These are phyloP conservation scores for Globodera ellingtonae DNA, from an alignment of 1,140 invertebrate species.

Conservation along the genomic window DNA sequence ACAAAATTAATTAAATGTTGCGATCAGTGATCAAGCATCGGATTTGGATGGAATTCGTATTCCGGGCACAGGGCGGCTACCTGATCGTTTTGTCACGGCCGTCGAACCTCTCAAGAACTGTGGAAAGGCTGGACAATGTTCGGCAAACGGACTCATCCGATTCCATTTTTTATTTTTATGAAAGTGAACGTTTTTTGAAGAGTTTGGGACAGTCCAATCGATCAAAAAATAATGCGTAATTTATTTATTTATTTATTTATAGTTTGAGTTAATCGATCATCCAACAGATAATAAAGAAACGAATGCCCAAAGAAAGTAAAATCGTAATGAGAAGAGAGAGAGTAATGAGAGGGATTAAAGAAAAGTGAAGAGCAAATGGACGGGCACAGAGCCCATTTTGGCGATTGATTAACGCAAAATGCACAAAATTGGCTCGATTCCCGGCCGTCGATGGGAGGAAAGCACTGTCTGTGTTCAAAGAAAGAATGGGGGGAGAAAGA, in stretches of 20 bases:
- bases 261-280: not conserved
- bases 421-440: too few species aligned
- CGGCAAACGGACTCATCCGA: not conserved
- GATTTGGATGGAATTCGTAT: not conserved
- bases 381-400: too few species aligned
- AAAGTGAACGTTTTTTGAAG: not conserved
- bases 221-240: not conserved
- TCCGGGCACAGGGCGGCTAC: not conserved
- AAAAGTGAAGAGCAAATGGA: too few species aligned
- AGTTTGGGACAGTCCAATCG: not conserved
- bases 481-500: not conserved
- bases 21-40: too few species aligned
- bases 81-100: slow-evolving; percentile 28
- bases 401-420: too few species aligned
- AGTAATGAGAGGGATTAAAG: too few species aligned
- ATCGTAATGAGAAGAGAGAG: not conserved
- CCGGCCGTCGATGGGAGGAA: not conserved
- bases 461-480: not conserved
- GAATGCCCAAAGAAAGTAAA: not conserved
- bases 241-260: not conserved
- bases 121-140: not conserved
- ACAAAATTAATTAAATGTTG: not conserved
- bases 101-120: slow-evolving; percentile 3
- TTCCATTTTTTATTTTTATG: slow-evolving; percentile 11
- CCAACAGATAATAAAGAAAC: not conserved